Evolutionary conservation across 2,888 invertebrate genomes (phyloP), one percentile per base, ranked within the genome.

Genomic region (Serripes groenlandicus): DNA sequence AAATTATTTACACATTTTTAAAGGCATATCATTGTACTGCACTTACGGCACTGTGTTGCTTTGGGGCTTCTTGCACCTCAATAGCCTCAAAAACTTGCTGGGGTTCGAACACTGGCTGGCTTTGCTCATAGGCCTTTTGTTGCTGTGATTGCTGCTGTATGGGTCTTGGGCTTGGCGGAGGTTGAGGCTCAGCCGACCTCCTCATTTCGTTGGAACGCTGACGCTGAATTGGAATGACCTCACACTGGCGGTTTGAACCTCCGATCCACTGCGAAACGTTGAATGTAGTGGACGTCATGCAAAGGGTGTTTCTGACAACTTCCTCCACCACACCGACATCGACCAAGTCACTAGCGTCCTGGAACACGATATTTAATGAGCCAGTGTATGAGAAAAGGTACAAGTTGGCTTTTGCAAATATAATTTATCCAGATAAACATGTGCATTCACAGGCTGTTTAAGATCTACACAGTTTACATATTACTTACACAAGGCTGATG

Each of bases 271-370:
- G 80, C 30, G 91, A 91, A 68, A 92, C 78, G 82, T 90, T 90
- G 83, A 91, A 86, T 32, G 90, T 90, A 11, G 92, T 90, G 79
- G 89, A 88, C 42, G 92, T 88, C 78, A 92, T 87, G 78, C 90
- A 90, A 62, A 92, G 89, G 42, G 92, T 88, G 77, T 92, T 92
- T 35, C 92, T 90, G 30, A 92, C 88, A 30, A 90, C 90, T 73
- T 91, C 90, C 81, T 92, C 91, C 30, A 91, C 90, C 0, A 91
- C 91, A 11, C 90, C 92, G 9, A 92, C 81, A 74, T 92, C 92
- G 7, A 92, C 92, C 80, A 92, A 81, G 77, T 92, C 92, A 62
- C 87, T 80, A 0, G 90, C 89, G 72, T 91, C 92, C 92, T 92
- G 80, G 5, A 80, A 3, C 15, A 49, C 49, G 21, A 21, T 5